Conservation (phyloP, 2,888 invertebrate species). For the Anthrax anthrax region DNA sequence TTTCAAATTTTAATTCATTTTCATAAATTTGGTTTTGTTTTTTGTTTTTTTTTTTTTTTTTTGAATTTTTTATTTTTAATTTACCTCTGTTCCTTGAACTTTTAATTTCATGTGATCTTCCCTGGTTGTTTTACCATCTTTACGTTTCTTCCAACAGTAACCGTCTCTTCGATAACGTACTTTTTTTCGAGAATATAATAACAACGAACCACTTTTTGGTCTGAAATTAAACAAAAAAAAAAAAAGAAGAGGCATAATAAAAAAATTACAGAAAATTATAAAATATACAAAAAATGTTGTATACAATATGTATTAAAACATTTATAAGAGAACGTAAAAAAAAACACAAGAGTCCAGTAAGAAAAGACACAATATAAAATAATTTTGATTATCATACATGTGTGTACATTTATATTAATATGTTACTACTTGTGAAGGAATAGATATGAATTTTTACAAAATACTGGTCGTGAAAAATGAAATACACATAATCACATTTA, state of each 20-base stretch:
- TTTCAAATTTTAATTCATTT: too few species aligned
- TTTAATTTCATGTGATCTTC: conserved; percentile 99
- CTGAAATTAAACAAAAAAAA: conserved; percentile 36
- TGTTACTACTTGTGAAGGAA: too few species aligned
- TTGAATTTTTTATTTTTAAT: conserved; percentile 19
- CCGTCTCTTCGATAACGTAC: conserved; percentile 91
- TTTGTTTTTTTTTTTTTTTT: too few species aligned
- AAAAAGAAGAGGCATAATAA: neutral
- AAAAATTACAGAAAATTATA: neutral
- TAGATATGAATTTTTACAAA: too few species aligned
- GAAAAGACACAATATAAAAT: too few species aligned
- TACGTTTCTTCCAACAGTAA: conserved; percentile 97
- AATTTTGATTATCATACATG: too few species aligned
- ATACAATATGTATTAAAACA: neutral
- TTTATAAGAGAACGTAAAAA: too few species aligned
- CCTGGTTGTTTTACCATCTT: conserved; percentile 93
- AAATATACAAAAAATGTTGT: neutral
- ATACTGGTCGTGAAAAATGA: too few species aligned
- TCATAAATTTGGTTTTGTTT: too few species aligned
- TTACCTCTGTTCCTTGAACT: conserved; percentile 89
- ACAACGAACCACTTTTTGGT: conserved; percentile 93
- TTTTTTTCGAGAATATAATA: conserved; percentile 90
- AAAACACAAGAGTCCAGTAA: too few species aligned
- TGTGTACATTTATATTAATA: too few species aligned
- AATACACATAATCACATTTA: too few species aligned